Evolutionary conservation across 1,140 invertebrate species (phyloP).

Genomic region (Gonatopus flavifemur): DNA sequence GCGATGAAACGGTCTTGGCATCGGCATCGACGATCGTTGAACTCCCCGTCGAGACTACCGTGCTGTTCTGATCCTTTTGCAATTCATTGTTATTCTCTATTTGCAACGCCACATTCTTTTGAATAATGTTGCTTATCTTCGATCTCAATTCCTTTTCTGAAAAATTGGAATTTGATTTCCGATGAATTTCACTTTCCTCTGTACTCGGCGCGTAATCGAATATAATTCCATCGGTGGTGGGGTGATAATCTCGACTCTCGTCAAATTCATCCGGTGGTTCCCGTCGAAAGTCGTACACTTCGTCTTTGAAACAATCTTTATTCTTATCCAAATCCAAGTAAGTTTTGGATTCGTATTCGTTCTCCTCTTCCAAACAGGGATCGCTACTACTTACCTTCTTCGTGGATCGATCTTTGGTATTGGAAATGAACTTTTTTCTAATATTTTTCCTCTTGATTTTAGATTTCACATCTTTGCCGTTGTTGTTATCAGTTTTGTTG

Average conservation of each 20-base stretch:
- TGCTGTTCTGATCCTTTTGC: neutral
- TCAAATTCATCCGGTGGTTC: constrained; percentile 3
- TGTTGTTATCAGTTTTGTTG: neutral
- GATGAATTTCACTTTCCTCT: constrained; percentile 1
- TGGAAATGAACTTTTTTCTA: neutral
- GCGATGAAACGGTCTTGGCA: constrained; percentile 1
- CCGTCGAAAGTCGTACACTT: constrained; percentile 29
- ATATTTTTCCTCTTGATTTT: constrained; percentile 3
- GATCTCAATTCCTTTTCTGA: constrained; percentile 33
- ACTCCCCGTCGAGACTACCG: neutral
- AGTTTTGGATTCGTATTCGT: neutral
- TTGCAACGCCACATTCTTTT: constrained; percentile 41
- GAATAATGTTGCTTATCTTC: constrained; percentile 44
- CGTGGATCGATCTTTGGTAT: constrained; percentile 1
- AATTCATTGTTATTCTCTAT: constrained; percentile 48
- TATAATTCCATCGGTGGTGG: constrained; percentile 3
- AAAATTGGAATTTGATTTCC: constrained; percentile 1
- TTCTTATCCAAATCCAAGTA: constrained; percentile 11
- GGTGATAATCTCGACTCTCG: neutral
- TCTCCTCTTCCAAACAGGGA: neutral
- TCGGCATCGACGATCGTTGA: constrained; percentile 15
- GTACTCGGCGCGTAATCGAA: neutral
- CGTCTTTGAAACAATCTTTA: constrained; percentile 19
- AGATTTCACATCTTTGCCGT: neutral
- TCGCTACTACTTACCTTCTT: neutral